phyloP scores from a whole-genome alignment of 2,888 invertebrate species.

The Biston betularia region DNA sequence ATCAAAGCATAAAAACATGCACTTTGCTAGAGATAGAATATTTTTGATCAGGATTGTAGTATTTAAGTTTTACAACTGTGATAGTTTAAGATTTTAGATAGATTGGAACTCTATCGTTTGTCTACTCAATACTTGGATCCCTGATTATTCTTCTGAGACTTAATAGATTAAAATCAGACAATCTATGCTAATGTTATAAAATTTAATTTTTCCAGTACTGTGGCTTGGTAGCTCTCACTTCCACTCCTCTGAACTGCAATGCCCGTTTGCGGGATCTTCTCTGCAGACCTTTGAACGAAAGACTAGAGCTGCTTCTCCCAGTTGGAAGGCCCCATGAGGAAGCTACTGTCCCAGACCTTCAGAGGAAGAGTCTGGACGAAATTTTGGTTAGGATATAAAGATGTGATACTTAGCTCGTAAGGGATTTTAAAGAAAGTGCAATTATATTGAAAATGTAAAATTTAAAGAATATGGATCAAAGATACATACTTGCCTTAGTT shows the following conservation, averaged over 20 bases:
- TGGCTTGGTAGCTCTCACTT: slow-evolving; percentile 94
- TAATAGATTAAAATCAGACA: too few relatives aligned
- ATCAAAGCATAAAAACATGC: too few relatives aligned
- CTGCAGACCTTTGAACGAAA: slow-evolving; percentile 92
- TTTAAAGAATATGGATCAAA: too few relatives aligned
- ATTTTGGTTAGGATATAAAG: slow-evolving; percentile 88
- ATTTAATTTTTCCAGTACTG: slow-evolving; percentile 87
- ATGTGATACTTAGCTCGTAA: not conserved
- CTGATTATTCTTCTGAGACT: too few relatives aligned
- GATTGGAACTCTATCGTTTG: too few relatives aligned
- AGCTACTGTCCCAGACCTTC: slow-evolving; percentile 91
- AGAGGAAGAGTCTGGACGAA: slow-evolving; percentile 90
- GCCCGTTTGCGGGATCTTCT: slow-evolving; percentile 91
- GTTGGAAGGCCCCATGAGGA: slow-evolving; percentile 94
- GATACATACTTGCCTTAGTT: too few relatives aligned
- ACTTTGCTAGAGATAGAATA: too few relatives aligned
- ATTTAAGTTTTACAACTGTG: too few relatives aligned
- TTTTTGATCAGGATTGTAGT: too few relatives aligned
- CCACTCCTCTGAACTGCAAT: slow-evolving; percentile 96
- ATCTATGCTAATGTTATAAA: not conserved
- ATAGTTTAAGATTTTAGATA: too few relatives aligned
- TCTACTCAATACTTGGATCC: too few relatives aligned
- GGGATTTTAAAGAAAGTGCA: not conserved
- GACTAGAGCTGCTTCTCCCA: slow-evolving; percentile 92
- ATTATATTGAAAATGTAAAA: not conserved